phyloP scores from a whole-genome alignment of 1,140 invertebrate species.

The Drosophila ananassae region DNA sequence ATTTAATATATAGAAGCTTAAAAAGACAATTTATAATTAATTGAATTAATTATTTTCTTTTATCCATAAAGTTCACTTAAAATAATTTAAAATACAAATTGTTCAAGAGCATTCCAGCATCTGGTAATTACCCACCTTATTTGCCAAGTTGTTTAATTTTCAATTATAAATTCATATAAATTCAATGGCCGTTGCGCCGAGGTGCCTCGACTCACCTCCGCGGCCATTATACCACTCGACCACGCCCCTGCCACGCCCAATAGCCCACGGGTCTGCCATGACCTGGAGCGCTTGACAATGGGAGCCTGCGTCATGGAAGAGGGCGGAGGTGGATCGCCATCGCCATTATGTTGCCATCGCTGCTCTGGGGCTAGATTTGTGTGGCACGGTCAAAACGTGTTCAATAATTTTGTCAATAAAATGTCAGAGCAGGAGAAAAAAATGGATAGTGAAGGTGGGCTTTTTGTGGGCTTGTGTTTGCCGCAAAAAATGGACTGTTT shows the following conservation, averaged over 20 bases:
- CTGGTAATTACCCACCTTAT: neutral
- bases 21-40: no score
- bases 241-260: constrained; percentile 20
- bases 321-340: constrained; percentile 19
- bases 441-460: neutral
- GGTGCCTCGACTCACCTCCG: constrained; percentile 9
- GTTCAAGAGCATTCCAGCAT: constrained; percentile 24
- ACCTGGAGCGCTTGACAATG: constrained; percentile 18
- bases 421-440: constrained; percentile 43
- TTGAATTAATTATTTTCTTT: no score
- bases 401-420: constrained; percentile 82
- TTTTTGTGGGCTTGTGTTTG: constrained; percentile 19
- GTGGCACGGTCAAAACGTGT: constrained; percentile 69
- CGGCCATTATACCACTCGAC: constrained; percentile 32
- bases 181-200: constrained; percentile 36
- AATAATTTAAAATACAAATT: no score
- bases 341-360: constrained; percentile 47
- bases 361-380: constrained; percentile 50
- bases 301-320: neutral
- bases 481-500: constrained; percentile 47
- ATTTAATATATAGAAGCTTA: no score
- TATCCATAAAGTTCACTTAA: no score
- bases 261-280: neutral
- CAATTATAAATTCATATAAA: constrained; percentile 78
- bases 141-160: constrained; percentile 62